These are phyloP conservation scores for Leucophenga montana DNA, from an alignment of 2,888 invertebrate species.

Conservation along the genomic window DNA sequence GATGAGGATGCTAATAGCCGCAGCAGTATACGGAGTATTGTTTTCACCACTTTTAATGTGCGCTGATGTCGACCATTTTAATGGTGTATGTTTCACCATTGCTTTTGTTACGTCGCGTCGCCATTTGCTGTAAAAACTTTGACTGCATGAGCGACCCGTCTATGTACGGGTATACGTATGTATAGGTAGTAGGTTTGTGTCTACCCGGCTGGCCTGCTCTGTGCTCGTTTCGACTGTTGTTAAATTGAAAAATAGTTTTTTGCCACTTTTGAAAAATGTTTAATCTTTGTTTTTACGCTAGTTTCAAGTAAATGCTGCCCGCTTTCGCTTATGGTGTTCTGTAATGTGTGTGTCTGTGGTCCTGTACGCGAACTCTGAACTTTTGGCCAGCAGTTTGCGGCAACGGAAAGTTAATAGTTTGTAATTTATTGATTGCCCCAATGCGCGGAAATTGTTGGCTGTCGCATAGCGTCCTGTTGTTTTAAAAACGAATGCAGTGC, in stretches of 20 bases:
- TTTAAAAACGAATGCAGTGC: not conserved
- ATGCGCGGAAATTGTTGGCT: not conserved
- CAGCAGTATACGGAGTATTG: slow-evolving; percentile 9
- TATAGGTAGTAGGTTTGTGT: no score
- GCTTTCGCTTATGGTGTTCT: not conserved
- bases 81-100: slow-evolving; percentile 37
- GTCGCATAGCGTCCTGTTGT: not conserved
- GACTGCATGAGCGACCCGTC: slow-evolving; percentile 14
- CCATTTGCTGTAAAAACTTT: slow-evolving; percentile 56
- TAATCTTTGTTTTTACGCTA: slow-evolving; percentile 15
- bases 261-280: slow-evolving; percentile 26
- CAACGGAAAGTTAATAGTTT: slow-evolving; percentile 28
- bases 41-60: slow-evolving; percentile 14
- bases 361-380: slow-evolving; percentile 6
- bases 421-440: slow-evolving; percentile 26
- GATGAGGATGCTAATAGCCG: slow-evolving; percentile 42
- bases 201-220: slow-evolving; percentile 12
- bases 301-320: slow-evolving; percentile 7
- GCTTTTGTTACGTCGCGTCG: slow-evolving; percentile 36
- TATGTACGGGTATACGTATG: slow-evolving; percentile 35
- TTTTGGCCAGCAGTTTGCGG: slow-evolving; percentile 24
- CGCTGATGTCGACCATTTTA: slow-evolving; percentile 38
- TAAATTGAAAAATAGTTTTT: slow-evolving; percentile 60
- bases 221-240: slow-evolving; percentile 32
- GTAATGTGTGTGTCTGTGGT: not conserved